These are phyloP conservation scores for Gephyroberyx darwinii DNA, from an alignment of 2,797 vertebrate genomes.

Conservation along the genomic window DNA sequence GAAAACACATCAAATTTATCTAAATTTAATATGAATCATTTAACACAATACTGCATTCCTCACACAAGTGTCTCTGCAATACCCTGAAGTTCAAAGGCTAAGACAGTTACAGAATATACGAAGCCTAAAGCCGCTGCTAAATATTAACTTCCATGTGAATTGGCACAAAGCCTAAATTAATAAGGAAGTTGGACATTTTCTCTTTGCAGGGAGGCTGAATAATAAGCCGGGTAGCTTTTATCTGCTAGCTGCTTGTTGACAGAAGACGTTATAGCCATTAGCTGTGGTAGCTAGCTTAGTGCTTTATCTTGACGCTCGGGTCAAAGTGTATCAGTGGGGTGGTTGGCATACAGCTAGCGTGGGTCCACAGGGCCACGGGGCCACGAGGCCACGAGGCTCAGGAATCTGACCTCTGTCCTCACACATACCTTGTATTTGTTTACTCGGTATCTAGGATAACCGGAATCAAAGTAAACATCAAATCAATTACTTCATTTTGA, in stretches of 20 bases:
- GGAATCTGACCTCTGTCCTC: constrained; percentile 62
- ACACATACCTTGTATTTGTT: constrained; percentile 12
- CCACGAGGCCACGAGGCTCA: constrained; percentile 22
- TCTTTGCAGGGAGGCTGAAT: constrained; percentile 22
- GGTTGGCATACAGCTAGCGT: constrained; percentile 35
- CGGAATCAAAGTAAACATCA: not conserved
- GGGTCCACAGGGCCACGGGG: constrained; percentile 12
- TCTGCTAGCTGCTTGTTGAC: constrained; percentile 21
- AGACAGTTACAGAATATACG: constrained; percentile 19
- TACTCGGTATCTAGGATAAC: not conserved
- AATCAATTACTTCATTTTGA: not conserved
- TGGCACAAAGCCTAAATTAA: constrained; percentile 25
- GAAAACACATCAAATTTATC: not conserved
- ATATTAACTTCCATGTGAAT: constrained; percentile 28
- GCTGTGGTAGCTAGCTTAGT: constrained; percentile 7
- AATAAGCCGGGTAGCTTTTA: constrained; percentile 26
- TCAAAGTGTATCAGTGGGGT: constrained; percentile 62
- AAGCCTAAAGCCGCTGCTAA: constrained; percentile 19
- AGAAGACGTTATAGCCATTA: constrained; percentile 28
- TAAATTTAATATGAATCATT: constrained; percentile 28
- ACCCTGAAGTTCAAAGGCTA: constrained; percentile 2
- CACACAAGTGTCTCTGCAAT: constrained; percentile 20
- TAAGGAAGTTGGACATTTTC: constrained; percentile 33
- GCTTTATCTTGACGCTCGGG: constrained; percentile 36
- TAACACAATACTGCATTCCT: constrained; percentile 32